These are phyloP conservation scores for Vipera ursinii DNA, from an alignment of 2,797 vertebrate genomes.

Conservation along the genomic window DNA sequence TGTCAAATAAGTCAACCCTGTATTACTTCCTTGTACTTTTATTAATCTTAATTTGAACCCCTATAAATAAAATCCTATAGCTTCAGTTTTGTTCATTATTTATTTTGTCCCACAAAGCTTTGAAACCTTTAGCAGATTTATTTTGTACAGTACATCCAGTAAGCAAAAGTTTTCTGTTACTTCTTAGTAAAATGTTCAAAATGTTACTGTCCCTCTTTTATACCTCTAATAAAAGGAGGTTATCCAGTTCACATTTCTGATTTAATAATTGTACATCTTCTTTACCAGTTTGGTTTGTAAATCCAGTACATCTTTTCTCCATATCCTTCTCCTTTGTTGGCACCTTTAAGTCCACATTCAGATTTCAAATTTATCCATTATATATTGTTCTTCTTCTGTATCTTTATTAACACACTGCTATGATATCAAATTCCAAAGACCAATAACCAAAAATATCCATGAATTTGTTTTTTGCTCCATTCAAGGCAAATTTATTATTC, in stretches of 20 bases:
- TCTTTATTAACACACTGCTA: neutral
- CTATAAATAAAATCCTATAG: neutral
- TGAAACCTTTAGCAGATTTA: neutral
- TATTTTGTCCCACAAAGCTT: neutral
- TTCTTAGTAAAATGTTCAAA: neutral
- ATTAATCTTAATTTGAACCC: neutral
- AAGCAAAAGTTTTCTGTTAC: neutral
- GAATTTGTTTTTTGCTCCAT: neutral
- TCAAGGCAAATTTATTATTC: neutral
- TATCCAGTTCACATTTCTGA: neutral
- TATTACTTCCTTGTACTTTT: neutral
- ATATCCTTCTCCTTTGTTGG: neutral
- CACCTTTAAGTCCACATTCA: neutral
- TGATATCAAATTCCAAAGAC: neutral
- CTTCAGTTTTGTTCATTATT: neutral
- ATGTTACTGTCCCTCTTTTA: neutral
- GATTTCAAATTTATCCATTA: neutral
- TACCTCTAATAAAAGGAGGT: neutral
- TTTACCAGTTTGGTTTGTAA: neutral
- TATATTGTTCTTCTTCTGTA: neutral
- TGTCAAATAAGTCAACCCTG: neutral
- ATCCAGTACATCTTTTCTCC: neutral
- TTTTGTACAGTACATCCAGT: neutral
- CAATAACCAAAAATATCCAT: neutral
- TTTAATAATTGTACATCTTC: neutral